These are phyloP conservation scores for Drosophila dives DNA, from an alignment of 2,888 invertebrate genomes.

Conservation along the genomic window DNA sequence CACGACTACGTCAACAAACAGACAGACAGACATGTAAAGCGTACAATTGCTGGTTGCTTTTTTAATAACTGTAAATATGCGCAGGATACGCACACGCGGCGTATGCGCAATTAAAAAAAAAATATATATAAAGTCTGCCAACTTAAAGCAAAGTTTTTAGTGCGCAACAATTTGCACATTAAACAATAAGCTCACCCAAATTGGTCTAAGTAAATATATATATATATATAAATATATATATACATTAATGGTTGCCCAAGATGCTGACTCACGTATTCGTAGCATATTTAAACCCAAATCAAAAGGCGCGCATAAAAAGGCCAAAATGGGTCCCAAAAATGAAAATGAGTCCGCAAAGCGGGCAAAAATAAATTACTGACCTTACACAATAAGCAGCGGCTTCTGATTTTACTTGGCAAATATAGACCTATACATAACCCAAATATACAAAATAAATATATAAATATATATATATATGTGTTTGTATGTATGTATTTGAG, in stretches of 20 bases:
- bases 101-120: constrained; percentile 41
- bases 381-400: constrained; percentile 35
- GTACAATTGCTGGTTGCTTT: constrained; percentile 33
- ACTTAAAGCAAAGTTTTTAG: constrained; percentile 31
- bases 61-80: constrained; percentile 56
- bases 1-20: constrained; percentile 25
- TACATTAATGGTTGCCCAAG: constrained; percentile 33
- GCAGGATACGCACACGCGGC: constrained; percentile 23
- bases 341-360: constrained; percentile 51
- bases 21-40: constrained; percentile 34
- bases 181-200: constrained; percentile 28
- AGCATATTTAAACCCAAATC: constrained; percentile 63
- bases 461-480: constrained; percentile 9
- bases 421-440: constrained; percentile 10
- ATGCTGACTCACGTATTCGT: constrained; percentile 33
- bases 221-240: background rate
- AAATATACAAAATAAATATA: constrained; percentile 8
- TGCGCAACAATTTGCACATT: constrained; percentile 43
- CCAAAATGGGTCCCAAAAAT: constrained; percentile 55
- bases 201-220: background rate
- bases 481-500: constrained; percentile 4
- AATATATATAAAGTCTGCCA: constrained; percentile 21
- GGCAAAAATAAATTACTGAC: constrained; percentile 53
- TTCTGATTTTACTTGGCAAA: constrained; percentile 5
- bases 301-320: constrained; percentile 50